phyloP scores from a whole-genome alignment of 1,140 invertebrate species.

The Tyrophagus putrescentiae region DNA sequence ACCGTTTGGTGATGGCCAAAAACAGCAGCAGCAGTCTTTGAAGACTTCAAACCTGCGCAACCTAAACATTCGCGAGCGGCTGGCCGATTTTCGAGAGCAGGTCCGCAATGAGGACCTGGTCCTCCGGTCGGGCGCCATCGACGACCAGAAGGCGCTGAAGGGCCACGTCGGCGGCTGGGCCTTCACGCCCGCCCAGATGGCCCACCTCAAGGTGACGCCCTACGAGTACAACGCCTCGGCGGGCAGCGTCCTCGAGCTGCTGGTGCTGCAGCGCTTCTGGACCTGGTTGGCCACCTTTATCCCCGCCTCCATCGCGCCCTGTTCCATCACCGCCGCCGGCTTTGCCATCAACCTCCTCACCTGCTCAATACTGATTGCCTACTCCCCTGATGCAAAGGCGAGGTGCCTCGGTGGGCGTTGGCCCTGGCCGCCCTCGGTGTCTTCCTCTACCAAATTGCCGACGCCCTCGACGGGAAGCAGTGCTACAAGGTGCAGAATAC shows the following conservation, averaged over 20 bases:
- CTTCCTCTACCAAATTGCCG: constrained; percentile 44
- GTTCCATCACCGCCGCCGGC: constrained; percentile 26
- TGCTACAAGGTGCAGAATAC: constrained; percentile 47
- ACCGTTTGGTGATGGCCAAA: too few species aligned
- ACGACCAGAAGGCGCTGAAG: constrained; percentile 15
- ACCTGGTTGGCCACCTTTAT: constrained; percentile 24
- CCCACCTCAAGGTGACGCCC: constrained; percentile 22
- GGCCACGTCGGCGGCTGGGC: constrained; percentile 22
- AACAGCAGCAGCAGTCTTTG: too few species aligned
- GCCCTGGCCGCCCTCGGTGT: constrained; percentile 38
- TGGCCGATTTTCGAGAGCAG: constrained; percentile 6
- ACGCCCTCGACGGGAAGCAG: constrained; percentile 47
- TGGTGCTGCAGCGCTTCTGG: constrained; percentile 29
- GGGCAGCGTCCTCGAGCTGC: constrained; percentile 25
- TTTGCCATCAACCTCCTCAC: constrained; percentile 26
- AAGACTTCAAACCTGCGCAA: too few species aligned
- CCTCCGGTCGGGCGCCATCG: neutral
- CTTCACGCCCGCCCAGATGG: constrained; percentile 24
- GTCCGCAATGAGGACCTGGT: constrained; percentile 7
- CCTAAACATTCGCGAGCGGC: neutral
- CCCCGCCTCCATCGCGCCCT: constrained; percentile 25
- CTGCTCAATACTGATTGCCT: constrained; percentile 25
- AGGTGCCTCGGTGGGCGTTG: constrained; percentile 40
- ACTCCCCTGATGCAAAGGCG: constrained; percentile 30
- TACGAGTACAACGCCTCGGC: constrained; percentile 27